Conservation (phyloP, 2,888 invertebrate species). For the Bruchidius siliquastri region DNA sequence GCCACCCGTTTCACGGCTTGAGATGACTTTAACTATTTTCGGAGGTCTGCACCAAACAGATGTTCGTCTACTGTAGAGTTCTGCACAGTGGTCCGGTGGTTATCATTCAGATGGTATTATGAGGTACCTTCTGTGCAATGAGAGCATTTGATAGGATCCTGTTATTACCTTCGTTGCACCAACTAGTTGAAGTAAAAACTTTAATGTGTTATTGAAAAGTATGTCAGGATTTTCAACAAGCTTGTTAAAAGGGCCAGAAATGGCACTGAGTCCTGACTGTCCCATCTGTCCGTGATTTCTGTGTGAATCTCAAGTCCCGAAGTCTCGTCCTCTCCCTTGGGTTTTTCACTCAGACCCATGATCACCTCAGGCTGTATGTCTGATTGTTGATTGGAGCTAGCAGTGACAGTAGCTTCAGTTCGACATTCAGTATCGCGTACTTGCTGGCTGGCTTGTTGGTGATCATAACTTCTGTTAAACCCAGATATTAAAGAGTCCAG, state of each 20-base stretch:
- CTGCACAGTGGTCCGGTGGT: conserved; percentile 1
- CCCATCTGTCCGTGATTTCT: too few species aligned
- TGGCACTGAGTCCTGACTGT: not conserved
- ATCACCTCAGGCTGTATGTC: too few species aligned
- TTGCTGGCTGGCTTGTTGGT: too few species aligned
- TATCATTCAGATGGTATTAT: conserved; percentile 3
- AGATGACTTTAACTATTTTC: not conserved
- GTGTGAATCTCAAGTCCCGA: too few species aligned
- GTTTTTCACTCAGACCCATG: too few species aligned
- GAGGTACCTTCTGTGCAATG: conserved; percentile 3
- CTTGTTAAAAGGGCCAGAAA: conserved; percentile 1
- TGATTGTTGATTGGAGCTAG: too few species aligned
- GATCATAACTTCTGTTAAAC: too few species aligned
- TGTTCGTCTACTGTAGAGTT: conserved; percentile 2
- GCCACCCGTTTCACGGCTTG: conserved; percentile 3
- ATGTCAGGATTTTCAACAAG: not conserved
- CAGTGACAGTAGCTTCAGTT: too few species aligned
- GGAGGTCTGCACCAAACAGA: conserved; percentile 1
- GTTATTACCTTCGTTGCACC: conserved; percentile 3
- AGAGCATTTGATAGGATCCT: not conserved
- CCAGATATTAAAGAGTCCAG: too few species aligned
- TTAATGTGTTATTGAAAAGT: not conserved
- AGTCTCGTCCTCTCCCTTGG: too few species aligned
- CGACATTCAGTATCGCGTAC: too few species aligned
- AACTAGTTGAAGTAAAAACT: conserved; percentile 1